phyloP scores from a whole-genome alignment of 1,140 invertebrate genomes.

The Euwallacea similis region DNA sequence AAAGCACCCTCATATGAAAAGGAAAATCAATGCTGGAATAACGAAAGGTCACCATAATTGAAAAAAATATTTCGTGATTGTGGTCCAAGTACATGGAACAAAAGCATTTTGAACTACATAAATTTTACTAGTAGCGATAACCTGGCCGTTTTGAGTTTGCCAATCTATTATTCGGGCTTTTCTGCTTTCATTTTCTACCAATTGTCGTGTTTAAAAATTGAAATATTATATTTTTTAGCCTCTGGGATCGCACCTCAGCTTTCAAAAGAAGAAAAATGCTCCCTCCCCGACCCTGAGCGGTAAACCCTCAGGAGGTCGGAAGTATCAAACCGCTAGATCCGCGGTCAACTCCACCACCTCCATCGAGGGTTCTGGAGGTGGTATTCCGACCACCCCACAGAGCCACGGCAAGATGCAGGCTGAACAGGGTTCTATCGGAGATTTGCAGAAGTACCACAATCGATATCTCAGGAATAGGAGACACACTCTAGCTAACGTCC shows the following conservation, averaged over 20 bases:
- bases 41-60: too few species aligned
- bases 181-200: too few species aligned
- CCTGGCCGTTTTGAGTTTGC: too few species aligned
- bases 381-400: slow-evolving; percentile 45
- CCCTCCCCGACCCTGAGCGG: slow-evolving; percentile 51
- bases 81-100: too few species aligned
- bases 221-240: slow-evolving; percentile 37
- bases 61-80: too few species aligned
- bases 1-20: too few species aligned
- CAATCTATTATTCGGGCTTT: too few species aligned
- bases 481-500: slow-evolving; percentile 84
- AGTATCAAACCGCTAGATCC: slow-evolving; percentile 38
- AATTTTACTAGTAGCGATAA: too few species aligned
- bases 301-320: slow-evolving; percentile 46
- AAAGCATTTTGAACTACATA: too few species aligned
- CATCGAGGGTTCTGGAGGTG: slow-evolving; percentile 42
- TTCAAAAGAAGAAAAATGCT: slow-evolving; percentile 48
- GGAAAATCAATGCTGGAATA: too few species aligned
- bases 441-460: slow-evolving; percentile 83
- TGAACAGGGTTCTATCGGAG: slow-evolving; percentile 83
- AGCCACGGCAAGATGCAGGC: slow-evolving; percentile 76
- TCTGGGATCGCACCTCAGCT: slow-evolving; percentile 42
- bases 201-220: neutral
- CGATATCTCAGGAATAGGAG: slow-evolving; percentile 77
- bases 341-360: slow-evolving; percentile 44